phyloP scores from a whole-genome alignment of 92 coral and sea anemone genomes.

The Umimayanthus chanpuru region DNA sequence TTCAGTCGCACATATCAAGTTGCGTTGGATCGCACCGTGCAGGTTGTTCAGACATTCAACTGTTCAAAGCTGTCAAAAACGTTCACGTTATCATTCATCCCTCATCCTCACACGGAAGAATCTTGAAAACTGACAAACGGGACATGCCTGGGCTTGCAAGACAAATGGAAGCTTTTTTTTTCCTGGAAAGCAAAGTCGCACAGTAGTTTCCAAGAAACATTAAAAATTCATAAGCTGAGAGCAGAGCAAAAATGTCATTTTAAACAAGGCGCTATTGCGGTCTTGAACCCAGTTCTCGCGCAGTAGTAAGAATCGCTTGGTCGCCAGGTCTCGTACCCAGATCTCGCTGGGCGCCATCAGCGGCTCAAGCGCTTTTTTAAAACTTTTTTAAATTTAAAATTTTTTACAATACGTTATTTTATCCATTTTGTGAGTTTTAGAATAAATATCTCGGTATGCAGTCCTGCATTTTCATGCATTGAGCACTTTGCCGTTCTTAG shows the following conservation, averaged over 20 bases:
- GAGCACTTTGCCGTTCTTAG: too few relatives aligned
- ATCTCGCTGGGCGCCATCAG: too few relatives aligned
- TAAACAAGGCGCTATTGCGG: constrained; percentile 23
- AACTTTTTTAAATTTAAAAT: too few relatives aligned
- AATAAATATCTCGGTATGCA: too few relatives aligned
- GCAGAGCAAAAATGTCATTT: neutral
- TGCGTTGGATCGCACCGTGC: neutral
- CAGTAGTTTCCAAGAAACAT: constrained; percentile 35
- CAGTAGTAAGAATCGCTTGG: neutral
- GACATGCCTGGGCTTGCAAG: neutral
- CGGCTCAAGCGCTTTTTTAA: too few relatives aligned
- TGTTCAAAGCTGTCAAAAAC: neutral
- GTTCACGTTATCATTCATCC: neutral
- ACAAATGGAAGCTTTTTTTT: neutral
- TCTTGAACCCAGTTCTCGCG: neutral
- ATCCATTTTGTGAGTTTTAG: too few relatives aligned
- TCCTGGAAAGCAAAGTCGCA: neutral
- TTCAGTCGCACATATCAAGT: neutral
- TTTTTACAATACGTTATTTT: too few relatives aligned
- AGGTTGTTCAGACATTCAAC: neutral
- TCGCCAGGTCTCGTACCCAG: neutral
- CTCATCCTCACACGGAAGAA: neutral
- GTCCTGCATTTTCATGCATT: too few relatives aligned
- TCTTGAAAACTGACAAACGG: neutral
- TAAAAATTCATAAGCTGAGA: neutral